These are phyloP conservation scores for Temnothorax longispinosus DNA, from an alignment of 1,140 invertebrate genomes.

Conservation along the genomic window DNA sequence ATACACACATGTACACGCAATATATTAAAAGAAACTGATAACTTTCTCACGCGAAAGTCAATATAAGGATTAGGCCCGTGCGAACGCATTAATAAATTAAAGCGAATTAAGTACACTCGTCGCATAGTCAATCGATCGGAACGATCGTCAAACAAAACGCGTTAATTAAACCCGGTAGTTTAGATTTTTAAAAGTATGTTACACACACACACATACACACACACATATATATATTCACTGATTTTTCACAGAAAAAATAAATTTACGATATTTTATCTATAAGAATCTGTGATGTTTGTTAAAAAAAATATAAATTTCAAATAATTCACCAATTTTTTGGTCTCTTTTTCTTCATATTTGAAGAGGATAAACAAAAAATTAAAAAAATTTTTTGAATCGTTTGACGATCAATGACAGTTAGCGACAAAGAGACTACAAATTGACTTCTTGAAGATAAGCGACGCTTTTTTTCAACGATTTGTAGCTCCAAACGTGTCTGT, in stretches of 20 bases:
- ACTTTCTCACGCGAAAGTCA: constrained; percentile 57
- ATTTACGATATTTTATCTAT: not conserved
- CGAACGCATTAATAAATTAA: constrained; percentile 64
- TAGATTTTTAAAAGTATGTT: not conserved
- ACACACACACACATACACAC: too few relatives aligned
- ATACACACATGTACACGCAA: constrained; percentile 51
- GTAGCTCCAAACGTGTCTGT: constrained; percentile 28
- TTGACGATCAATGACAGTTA: constrained; percentile 23
- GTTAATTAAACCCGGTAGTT: not conserved
- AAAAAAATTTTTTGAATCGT: not conserved
- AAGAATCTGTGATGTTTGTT: constrained; percentile 17
- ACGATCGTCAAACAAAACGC: constrained; percentile 28
- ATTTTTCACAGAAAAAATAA: not conserved
- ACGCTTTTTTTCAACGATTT: constrained; percentile 29
- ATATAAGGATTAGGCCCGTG: constrained; percentile 68
- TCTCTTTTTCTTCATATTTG: not conserved
- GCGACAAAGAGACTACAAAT: not conserved
- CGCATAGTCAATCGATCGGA: constrained; percentile 12
- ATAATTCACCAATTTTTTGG: constrained; percentile 5
- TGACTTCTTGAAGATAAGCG: constrained; percentile 12
- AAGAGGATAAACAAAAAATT: not conserved
- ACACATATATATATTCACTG: not conserved
- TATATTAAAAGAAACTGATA: constrained; percentile 44
- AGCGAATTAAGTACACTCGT: constrained; percentile 21
- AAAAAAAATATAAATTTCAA: not conserved